Conservation (phyloP, 2,113 vertebrate genomes). For the pig (Sus scrofa) region DNA sequence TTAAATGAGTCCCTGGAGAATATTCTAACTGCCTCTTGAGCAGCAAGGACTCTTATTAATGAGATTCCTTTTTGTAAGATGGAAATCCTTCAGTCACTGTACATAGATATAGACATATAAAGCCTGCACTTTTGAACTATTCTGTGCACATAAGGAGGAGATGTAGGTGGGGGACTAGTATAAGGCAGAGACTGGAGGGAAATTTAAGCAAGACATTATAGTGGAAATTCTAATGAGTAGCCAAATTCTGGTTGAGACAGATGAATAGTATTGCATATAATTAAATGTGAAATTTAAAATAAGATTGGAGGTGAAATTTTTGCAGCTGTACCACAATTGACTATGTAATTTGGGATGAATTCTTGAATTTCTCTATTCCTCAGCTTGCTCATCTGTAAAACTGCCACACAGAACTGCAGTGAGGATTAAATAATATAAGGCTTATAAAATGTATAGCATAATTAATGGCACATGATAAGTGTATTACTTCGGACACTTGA, state of each 20-base stretch:
- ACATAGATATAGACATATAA: neutral
- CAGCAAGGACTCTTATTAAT: slow-evolving; percentile 10
- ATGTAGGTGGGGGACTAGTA: neutral
- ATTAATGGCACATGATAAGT: neutral
- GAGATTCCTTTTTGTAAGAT: neutral
- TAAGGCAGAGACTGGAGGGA: neutral
- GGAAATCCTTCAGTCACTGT: neutral
- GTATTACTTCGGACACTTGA: neutral
- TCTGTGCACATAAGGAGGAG: neutral
- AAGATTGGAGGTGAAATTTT: neutral
- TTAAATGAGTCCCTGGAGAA: slow-evolving; percentile 35
- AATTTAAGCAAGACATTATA: neutral
- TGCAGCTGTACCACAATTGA: neutral
- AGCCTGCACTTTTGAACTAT: neutral
- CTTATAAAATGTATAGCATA: neutral
- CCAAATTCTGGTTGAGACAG: neutral
- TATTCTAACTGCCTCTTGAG: slow-evolving; percentile 20
- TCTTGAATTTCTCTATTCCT: neutral
- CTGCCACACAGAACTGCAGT: neutral
- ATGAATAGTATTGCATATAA: neutral
- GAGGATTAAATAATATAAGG: neutral
- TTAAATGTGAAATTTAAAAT: neutral
- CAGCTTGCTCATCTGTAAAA: neutral
- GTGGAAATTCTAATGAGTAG: neutral
- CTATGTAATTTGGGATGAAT: neutral